These are phyloP conservation scores for Drosophila paramelanica DNA, from an alignment of 2,888 invertebrate species.

Conservation along the genomic window DNA sequence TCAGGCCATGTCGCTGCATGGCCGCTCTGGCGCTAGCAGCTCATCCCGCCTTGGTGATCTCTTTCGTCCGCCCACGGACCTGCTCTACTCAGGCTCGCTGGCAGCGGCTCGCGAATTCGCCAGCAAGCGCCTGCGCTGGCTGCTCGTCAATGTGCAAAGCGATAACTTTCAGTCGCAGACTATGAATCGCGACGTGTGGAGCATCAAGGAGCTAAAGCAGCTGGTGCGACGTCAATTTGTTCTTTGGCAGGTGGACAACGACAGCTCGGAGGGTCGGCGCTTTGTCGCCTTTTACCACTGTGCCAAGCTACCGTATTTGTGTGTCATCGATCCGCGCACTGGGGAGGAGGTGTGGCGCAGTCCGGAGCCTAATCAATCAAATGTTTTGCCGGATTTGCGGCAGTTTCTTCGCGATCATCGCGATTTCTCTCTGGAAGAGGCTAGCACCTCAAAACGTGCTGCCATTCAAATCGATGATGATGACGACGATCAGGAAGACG, in stretches of 20 bases:
- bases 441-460: conserved; percentile 73
- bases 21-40: conserved; percentile 51
- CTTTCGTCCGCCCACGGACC: conserved; percentile 89
- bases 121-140: conserved; percentile 87
- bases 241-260: conserved; percentile 88
- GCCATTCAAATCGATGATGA: conserved; percentile 52
- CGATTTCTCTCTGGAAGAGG: conserved; percentile 74
- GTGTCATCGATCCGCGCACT: conserved; percentile 89
- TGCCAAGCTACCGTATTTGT: conserved; percentile 87
- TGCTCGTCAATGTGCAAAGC: conserved; percentile 90
- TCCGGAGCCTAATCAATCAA: conserved; percentile 74
- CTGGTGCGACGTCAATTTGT: conserved; percentile 88
- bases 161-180: conserved; percentile 89
- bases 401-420: conserved; percentile 76
- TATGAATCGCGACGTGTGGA: conserved; percentile 90
- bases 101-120: conserved; percentile 87
- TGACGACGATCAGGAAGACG: conserved; percentile 51
- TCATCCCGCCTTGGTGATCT: conserved; percentile 88
- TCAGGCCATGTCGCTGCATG: conserved; percentile 50
- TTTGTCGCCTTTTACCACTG: conserved; percentile 89
- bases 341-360: conserved; percentile 86
- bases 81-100: conserved; percentile 88
- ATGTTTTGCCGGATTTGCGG: conserved; percentile 71
- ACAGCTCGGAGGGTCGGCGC: conserved; percentile 86
- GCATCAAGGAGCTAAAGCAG: conserved; percentile 87